Evolutionary conservation across 1,140 invertebrate species (phyloP), one percentile per base, ranked within the genome.

Genomic region (Drosophila equinoxialis): DNA sequence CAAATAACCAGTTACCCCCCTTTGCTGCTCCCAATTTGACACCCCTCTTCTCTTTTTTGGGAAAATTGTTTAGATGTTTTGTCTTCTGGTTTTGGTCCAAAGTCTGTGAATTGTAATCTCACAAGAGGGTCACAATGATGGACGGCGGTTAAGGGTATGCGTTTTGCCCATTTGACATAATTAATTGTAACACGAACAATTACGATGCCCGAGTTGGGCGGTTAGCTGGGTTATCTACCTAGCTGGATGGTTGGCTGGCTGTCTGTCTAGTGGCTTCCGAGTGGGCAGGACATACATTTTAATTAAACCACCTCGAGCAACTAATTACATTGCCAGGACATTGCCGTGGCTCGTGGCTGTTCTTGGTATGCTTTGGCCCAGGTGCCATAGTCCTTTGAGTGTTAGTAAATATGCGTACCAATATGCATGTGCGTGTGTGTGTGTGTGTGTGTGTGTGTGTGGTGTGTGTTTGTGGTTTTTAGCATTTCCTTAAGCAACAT

Each of bases 291-390:
- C 89, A 87, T 87, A 89, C 83, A 89, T 87, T 87, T 87, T 87
- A 87, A 87, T 87, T 87, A 89, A 87, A 87, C 75, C 83, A 87
- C 83, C 83, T 87, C 83, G 73, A 87, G 83, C 83, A 87, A 89
- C 83, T 87, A 87, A 87, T 87, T 87, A 87, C 79, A 89, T 80
- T 80, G 65, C 67, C 72, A 71, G 69, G 68, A 65, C 35, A 23
- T 51, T 51, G 45, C 45, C 45, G 39, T 62, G 13, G 51, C 39
- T 63, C 45, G 60, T 62, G 13, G 51, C 33, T 63, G 20, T 48
- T 65, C 42, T 71, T 20, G 51, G 48, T 65, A 55, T 48, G 20
- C 7, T 6, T 30, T 48, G 6, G 14, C 14, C 14, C 35, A 37
- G 10, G 10, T 51, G 17, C 10, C 6, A 17, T 2, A 17, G 7